phyloP scores from a whole-genome alignment of 2,888 invertebrate species.

The Hyposoter didymator region DNA sequence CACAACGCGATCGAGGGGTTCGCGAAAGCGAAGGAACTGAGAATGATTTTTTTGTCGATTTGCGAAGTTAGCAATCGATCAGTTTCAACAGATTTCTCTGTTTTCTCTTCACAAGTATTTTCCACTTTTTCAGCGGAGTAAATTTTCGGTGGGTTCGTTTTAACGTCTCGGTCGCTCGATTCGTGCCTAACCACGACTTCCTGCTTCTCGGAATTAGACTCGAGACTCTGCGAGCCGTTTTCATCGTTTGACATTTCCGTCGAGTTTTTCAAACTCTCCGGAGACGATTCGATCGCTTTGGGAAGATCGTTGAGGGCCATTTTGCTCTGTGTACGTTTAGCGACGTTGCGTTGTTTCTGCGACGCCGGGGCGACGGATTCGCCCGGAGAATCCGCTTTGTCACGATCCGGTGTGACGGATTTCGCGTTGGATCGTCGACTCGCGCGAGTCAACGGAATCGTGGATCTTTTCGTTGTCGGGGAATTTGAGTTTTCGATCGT shows the following conservation, averaged over 20 bases:
- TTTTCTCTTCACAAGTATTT: neutral
- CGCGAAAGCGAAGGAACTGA: slow-evolving; percentile 23
- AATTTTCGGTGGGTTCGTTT: neutral
- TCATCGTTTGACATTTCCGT: slow-evolving; percentile 7
- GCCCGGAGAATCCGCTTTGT: slow-evolving; percentile 32
- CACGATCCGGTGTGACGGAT: slow-evolving; percentile 32
- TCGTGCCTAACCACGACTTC: neutral
- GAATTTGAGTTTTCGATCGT: slow-evolving; percentile 42
- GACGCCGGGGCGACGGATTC: slow-evolving; percentile 5
- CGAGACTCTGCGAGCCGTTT: neutral
- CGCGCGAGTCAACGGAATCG: slow-evolving; percentile 38
- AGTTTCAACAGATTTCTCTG: neutral
- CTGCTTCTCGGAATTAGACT: neutral
- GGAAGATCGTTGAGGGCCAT: neutral
- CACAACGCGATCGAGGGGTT: slow-evolving; percentile 7
- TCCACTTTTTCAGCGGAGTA: slow-evolving; percentile 3
- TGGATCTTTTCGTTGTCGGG: slow-evolving; percentile 18
- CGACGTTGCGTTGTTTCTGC: slow-evolving; percentile 26
- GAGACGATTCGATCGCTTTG: neutral
- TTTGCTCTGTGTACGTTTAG: slow-evolving; percentile 42
- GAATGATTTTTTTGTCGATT: slow-evolving; percentile 8
- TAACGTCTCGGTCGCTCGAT: neutral
- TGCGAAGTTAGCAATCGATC: slow-evolving; percentile 11
- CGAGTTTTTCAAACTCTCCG: neutral
- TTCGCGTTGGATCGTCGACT: slow-evolving; percentile 39